Evolutionary conservation across 2,888 invertebrate species (phyloP), one percentile per base, ranked within the genome.

Genomic region (Rhagophthalmus giganteus): DNA sequence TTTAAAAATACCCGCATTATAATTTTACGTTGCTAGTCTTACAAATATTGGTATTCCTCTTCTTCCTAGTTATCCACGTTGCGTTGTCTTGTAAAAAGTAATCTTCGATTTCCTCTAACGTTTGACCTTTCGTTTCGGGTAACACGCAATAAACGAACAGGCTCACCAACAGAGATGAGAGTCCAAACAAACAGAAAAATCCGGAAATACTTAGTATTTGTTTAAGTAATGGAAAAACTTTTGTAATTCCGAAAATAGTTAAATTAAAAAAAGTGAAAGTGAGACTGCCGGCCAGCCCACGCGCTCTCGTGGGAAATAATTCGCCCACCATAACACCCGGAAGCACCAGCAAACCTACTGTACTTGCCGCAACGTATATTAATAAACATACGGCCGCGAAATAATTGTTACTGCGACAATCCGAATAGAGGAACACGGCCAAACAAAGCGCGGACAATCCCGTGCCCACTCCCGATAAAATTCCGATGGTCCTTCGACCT

Each of bases 311-410:
- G 0, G 89, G 89, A 6, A 88, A 79, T 1, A 89, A 76, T 72
- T 90, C 89, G 0, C 87, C 86, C 10, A 87, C 79, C 84, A 89
- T 84, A 15, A 88, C 80, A 10, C 86, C 86, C 0, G 89, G 88
- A 55, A 89, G 78, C 1, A 86, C 80, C 79, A 89, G 83, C 64
- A 89, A 80, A 1, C 87, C 86, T 20, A 85, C 68, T 0, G 89
- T 88, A 69, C 88, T 89, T 59, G 84, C 81, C 3, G 83, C 85
- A 10, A 89, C 86, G 70, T 88, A 90, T 24, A 79, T 68, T n/a
- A 88, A 71, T 1, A 89, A 77, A 41, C 79, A 79, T 1, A 72
- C 54, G 1, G 76, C 75, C 8, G 77, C 68, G 9, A 81, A 64
- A 55, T 77, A 76, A 28, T 65, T 61, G 57, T 68, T 59, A 31